Evolutionary conservation across 2,888 invertebrate species (phyloP), one percentile per base, ranked within the genome.

Genomic region (Tipula lateralis): DNA sequence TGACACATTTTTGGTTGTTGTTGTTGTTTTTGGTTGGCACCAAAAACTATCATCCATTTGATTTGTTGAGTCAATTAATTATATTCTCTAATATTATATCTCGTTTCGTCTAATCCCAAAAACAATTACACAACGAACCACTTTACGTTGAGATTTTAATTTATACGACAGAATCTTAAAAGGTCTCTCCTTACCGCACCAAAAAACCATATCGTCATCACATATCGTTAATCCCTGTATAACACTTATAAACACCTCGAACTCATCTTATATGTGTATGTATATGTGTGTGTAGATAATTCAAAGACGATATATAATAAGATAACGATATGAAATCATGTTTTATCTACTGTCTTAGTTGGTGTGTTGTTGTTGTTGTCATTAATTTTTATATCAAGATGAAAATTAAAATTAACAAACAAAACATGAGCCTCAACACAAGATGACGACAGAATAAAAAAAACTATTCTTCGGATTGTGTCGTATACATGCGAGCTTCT

Each of bases 381-480:
- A 66, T 66, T 66, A 66, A 66, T 66, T 66, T 66, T 24, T 66
- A 66, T 66, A 9, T 66, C 66, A 24, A 66, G 66, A 66, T 66
- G 66, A 66, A 66, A 66, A 66, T 66, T 66, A 66, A 66, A 66
- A 66, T 66, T 66, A 66, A 66, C 66, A 66, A 66, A 66, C 66
- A 66, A 66, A 66, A 66, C 66, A 66, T 66, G 66, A 66, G 66
- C 66, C 66, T 66, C 16, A 19, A 16, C 5, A 44, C 39, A 44
- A 3, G 13, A n/a, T n/a, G n/a, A n/a, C n/a, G n/a, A n/a, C n/a
- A n/a, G n/a, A n/a, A n/a, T n/a, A 44, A 66, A 24, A 24, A 66
- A 66, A 66, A 66, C 66, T 66, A 66, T 66, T 66, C 66, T 7
- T 24, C 19, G 66, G 24, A 66, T 24, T 66, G 66, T 24, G 9